Conservation (phyloP, 2,888 invertebrate species). For the Corbicula japonica region DNA sequence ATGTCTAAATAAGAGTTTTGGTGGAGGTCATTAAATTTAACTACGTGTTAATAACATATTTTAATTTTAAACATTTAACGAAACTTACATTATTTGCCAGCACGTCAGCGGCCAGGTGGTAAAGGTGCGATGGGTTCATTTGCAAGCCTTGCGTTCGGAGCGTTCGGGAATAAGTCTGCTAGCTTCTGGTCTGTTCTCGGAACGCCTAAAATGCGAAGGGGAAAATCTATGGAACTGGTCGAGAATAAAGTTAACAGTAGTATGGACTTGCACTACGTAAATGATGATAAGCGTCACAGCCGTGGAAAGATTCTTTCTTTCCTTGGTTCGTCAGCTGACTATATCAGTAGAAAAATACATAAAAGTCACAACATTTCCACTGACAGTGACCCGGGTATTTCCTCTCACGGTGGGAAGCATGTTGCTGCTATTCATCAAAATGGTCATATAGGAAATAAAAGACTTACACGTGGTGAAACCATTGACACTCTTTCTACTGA, state of each 20-base stretch:
- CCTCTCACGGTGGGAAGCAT: conserved; percentile 31
- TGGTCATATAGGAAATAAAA: conserved; percentile 58
- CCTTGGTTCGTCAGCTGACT: conserved; percentile 65
- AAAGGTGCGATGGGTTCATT: conserved; percentile 75
- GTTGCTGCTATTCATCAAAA: conserved; percentile 48
- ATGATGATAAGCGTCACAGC: conserved; percentile 49
- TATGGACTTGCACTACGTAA: conserved; percentile 6
- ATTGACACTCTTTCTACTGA: conserved; percentile 65
- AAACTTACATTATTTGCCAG: conserved; percentile 42
- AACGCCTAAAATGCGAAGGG: conserved; percentile 69
- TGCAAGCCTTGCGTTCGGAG: conserved; percentile 73
- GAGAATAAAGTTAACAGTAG: conserved; percentile 47
- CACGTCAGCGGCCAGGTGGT: conserved; percentile 66
- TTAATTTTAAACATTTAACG: no score
- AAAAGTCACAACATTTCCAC: conserved; percentile 55
- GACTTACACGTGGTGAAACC: conserved; percentile 60
- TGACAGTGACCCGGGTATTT: conserved; percentile 59
- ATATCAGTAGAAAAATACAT: conserved; percentile 51
- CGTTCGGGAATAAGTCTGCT: conserved; percentile 66
- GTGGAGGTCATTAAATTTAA: no score
- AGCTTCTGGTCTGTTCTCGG: conserved; percentile 74
- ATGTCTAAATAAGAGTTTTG: no score
- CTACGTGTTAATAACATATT: no score
- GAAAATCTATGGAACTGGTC: conserved; percentile 68
- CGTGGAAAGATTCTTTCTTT: conserved; percentile 58